Percentiles rank a stretch among this genome's conserved stretches.
Evolutionary conservation across 2,888 invertebrate genomes (phyloP).

Genomic region (Tachina lurida): DNA sequence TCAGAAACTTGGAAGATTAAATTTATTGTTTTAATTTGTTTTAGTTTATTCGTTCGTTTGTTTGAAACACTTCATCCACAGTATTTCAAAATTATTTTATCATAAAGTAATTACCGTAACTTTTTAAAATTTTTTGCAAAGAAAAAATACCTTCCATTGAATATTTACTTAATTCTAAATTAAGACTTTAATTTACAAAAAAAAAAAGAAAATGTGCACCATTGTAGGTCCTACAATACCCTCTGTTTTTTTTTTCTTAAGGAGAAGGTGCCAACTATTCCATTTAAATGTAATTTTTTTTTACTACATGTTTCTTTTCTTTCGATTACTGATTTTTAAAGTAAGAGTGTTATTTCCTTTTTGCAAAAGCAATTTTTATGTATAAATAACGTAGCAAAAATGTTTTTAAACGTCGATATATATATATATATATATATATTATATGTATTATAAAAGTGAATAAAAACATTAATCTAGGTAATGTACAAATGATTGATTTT

Average conservation of each 20-base stretch:
- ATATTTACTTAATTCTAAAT: conserved; percentile 56
- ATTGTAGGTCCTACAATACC: conserved; percentile 27
- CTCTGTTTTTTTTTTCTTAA: conserved; percentile 26
- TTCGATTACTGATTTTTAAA: conserved; percentile 55
- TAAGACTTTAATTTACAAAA: not conserved
- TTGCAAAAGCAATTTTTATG: conserved; percentile 48
- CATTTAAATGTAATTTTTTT: conserved; percentile 57
- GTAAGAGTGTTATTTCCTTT: conserved; percentile 55
- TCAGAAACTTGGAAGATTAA: conserved; percentile 99
- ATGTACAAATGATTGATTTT: conserved; percentile 40
- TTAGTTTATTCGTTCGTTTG: conserved; percentile 55
- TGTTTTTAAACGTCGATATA: conserved; percentile 54
- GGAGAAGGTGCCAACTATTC: conserved; percentile 53
- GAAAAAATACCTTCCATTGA: conserved; percentile 40
- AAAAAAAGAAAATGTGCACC: conserved; percentile 29
- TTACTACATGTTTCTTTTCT: conserved; percentile 33
- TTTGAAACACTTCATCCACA: conserved; percentile 64
- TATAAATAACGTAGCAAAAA: conserved; percentile 57
- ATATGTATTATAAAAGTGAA: conserved; percentile 58
- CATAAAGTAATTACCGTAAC: conserved; percentile 45
- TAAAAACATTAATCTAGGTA: conserved; percentile 55
- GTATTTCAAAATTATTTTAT: conserved; percentile 67
- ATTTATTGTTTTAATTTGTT: conserved; percentile 54
- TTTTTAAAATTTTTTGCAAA: conserved; percentile 52
- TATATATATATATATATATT: not conserved